phyloP scores from a whole-genome alignment of 2,113 vertebrate species.

The Prietella phreatophila region DNA sequence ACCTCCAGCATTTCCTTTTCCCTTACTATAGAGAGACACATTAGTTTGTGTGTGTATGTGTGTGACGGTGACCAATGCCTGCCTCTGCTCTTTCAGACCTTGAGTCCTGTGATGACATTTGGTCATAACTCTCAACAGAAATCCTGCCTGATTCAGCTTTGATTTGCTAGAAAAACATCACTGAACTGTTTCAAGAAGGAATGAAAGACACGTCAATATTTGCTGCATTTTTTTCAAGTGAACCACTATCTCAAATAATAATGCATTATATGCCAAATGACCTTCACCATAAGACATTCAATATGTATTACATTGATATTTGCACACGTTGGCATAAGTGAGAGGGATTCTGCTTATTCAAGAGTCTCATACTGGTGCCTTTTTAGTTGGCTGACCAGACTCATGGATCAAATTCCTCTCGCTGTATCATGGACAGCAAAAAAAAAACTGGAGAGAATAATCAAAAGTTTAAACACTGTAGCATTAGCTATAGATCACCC shows the following conservation, averaged over 20 bases:
- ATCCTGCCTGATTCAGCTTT: not conserved
- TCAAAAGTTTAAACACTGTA: slow-evolving; percentile 7
- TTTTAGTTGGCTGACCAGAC: not conserved
- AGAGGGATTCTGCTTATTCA: not conserved
- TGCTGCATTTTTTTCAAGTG: not conserved
- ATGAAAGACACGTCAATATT: not conserved
- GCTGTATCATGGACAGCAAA: not conserved
- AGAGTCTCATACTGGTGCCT: not conserved
- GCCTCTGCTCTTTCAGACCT: not conserved
- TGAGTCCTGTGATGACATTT: not conserved
- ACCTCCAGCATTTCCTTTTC: slow-evolving; percentile 12
- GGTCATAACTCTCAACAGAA: not conserved
- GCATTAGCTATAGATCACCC: not conserved
- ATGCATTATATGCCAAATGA: not conserved
- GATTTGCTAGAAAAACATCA: not conserved
- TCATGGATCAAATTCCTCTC: slow-evolving; percentile 7
- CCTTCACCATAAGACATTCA: not conserved
- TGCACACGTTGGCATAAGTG: not conserved
- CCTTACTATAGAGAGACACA: not conserved
- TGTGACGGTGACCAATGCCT: not conserved
- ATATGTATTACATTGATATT: not conserved
- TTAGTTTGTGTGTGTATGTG: not conserved
- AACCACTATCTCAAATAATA: not conserved
- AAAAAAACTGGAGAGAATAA: slow-evolving; percentile 8
- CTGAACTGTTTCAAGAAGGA: not conserved